phyloP scores from a whole-genome alignment of 2,797 vertebrate species.

The Amblyopsis hoosieri region DNA sequence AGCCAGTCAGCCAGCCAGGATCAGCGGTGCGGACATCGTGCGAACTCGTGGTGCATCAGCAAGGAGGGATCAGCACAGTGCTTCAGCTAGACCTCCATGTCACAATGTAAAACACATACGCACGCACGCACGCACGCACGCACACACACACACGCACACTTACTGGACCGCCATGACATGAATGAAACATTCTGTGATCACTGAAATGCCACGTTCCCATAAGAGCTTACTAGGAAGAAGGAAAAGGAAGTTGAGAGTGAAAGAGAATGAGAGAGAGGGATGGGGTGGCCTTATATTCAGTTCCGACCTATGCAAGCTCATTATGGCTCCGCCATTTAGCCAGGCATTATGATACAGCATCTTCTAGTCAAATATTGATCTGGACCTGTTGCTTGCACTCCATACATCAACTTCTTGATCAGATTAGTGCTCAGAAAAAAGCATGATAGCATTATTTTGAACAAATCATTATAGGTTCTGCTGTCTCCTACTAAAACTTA shows the following conservation, averaged over 20 bases:
- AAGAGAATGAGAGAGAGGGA: constrained; percentile 12
- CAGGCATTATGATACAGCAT: constrained; percentile 14
- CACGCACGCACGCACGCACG: not conserved
- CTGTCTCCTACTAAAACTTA: no score
- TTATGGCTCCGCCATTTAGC: constrained; percentile 22
- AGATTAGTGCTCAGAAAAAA: no score
- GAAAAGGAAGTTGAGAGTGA: constrained; percentile 28
- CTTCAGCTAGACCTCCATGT: constrained; percentile 15
- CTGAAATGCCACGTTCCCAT: constrained; percentile 3
- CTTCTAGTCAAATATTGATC: constrained; percentile 65
- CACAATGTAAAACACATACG: no score
- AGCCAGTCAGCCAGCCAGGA: constrained; percentile 33
- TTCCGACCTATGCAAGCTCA: constrained; percentile 27
- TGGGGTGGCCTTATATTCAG: constrained; percentile 25
- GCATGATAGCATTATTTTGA: no score
- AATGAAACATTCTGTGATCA: constrained; percentile 17
- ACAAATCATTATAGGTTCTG: no score
- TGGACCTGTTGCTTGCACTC: constrained; percentile 25
- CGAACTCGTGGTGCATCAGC: constrained; percentile 37
- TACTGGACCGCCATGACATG: not conserved
- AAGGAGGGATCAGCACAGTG: constrained; percentile 37
- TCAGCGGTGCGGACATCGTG: constrained; percentile 3
- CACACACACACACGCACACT: not conserved
- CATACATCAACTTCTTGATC: constrained; percentile 24
- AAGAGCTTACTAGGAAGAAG: constrained; percentile 15